Evolutionary conservation across 2,113 vertebrate genomes (phyloP).

Genomic region (Nothocercus julius): DNA sequence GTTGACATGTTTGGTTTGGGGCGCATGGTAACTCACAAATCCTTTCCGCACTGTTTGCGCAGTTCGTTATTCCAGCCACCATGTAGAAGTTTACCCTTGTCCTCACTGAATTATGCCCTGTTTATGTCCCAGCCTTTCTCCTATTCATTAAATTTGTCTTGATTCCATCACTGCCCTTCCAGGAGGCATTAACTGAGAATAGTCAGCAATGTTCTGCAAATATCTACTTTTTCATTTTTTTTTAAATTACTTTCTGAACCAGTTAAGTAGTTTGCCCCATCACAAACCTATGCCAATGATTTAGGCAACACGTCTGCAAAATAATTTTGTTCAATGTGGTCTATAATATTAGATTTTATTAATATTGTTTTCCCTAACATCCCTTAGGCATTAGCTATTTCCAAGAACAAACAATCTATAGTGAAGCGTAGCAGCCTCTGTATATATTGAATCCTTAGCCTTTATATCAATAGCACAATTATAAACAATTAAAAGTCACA

Average conservation of each 20-base stretch:
- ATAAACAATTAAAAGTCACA: not conserved
- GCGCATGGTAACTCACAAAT: not conserved
- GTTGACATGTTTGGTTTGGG: slow-evolving; percentile 37
- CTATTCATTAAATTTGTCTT: not conserved
- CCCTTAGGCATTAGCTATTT: not conserved
- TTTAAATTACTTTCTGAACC: not conserved
- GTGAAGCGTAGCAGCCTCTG: not conserved
- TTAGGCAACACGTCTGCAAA: not conserved
- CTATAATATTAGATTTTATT: not conserved
- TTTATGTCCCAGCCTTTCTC: not conserved
- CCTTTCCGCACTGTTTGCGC: not conserved
- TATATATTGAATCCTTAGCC: not conserved
- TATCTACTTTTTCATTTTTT: not conserved
- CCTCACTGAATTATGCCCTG: not conserved
- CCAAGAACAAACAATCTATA: not conserved
- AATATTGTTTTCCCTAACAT: not conserved
- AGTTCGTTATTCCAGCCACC: not conserved
- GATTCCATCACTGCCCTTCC: not conserved
- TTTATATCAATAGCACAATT: not conserved
- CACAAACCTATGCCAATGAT: not conserved
- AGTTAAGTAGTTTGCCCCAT: not conserved
- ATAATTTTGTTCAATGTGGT: not conserved
- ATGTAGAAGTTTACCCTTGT: not conserved
- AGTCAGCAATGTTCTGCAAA: not conserved
- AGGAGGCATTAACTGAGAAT: not conserved